Percentiles rank a stretch among this genome's conserved stretches.
Evolutionary conservation across 2,113 vertebrate genomes (phyloP).

Genomic region (Plectropomus leopardus): DNA sequence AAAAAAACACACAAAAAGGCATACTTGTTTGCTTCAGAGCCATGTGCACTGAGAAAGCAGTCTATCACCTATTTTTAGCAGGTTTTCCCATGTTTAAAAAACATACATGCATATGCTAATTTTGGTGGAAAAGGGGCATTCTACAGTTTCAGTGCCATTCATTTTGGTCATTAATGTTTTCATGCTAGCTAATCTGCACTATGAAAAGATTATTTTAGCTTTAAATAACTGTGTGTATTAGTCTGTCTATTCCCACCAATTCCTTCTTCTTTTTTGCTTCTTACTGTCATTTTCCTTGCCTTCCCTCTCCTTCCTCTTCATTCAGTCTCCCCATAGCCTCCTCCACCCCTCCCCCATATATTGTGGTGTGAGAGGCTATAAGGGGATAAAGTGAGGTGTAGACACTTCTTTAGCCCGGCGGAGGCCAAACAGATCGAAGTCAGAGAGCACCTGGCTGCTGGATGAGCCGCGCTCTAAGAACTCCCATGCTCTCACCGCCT

Average conservation of each 20-base stretch:
- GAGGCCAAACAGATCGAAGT: slow-evolving; percentile 78
- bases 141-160: not conserved
- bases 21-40: no score
- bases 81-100: no score
- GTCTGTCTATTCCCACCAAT: not conserved
- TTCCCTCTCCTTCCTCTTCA: slow-evolving; percentile 11
- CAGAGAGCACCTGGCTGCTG: slow-evolving; percentile 59
- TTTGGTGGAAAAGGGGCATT: no score
- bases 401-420: slow-evolving; percentile 70
- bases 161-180: not conserved
- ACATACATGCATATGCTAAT: no score
- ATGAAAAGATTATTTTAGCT: not conserved
- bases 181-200: not conserved
- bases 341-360: slow-evolving; percentile 24
- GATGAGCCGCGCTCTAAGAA: slow-evolving; percentile 19
- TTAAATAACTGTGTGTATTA: not conserved
- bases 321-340: slow-evolving; percentile 15
- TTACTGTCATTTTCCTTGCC: not conserved
- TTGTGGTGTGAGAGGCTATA: slow-evolving; percentile 64
- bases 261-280: not conserved
- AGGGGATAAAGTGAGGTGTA: slow-evolving; percentile 67
- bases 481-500: slow-evolving; percentile 10
- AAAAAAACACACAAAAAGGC: no score
- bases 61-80: no score
- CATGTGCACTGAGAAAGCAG: no score